Evolutionary conservation across 2,888 invertebrate species (phyloP), one percentile per base, ranked within the genome.

Genomic region (Drosophila meridionalis): DNA sequence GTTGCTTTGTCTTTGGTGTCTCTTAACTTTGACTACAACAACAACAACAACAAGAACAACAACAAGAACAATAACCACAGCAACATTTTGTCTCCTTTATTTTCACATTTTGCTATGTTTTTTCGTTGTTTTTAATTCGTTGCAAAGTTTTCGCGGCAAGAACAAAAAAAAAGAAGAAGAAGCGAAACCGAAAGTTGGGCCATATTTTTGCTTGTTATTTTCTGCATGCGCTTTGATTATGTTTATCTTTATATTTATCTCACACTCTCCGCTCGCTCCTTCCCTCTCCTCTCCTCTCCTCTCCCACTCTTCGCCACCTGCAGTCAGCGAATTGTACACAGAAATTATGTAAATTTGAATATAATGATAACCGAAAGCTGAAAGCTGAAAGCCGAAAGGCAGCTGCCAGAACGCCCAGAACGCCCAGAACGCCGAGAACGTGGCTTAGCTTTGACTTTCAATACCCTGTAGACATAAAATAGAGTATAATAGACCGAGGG

Each of bases 331-430:
- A 76, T 77, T 82, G 76, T 84, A 76, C 78, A 78, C 74, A 75
- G 74, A 89, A 83, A 86, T 87, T 87, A 89, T 86, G 84, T 78
- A 89, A 86, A 86, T 86, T 80, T 88, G 72, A 77, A 86, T 86
- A 85, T 88, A 85, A 88, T 85, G 83, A 83, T 88, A 85, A 79
- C 73, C 53, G 71, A 67, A 67, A 80, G 74, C 66, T 43, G 28
- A 63, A 68, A 71, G 56, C 74, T 50, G 71, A 65, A 64, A 77
- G 70, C 66, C 43, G 32, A 70, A 68, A 73, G 56, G 42, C 47
- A 55, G 66, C 36, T 28, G 68, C 20, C 30, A 48, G 30, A 42
- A 20, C 20, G 20, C 20, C 20, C 20, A 20, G 20, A 20, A 20
- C 20, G 20, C 20, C 20, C 20, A 20, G 38, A 6, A 40, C 36